Conservation (phyloP, 2,888 invertebrate genomes). For the Orthosia incerta region DNA sequence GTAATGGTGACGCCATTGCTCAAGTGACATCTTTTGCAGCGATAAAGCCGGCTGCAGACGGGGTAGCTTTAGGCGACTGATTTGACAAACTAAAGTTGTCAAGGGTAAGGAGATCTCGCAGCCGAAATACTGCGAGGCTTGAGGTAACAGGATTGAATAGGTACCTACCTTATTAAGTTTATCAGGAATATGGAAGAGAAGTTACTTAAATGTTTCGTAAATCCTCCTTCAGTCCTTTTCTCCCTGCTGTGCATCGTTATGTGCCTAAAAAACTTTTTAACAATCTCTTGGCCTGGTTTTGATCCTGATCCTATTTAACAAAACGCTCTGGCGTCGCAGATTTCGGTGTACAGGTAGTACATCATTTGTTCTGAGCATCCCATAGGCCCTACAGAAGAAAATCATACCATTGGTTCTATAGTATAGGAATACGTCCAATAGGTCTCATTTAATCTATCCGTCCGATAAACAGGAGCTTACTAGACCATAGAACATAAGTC, state of each 20-base stretch:
- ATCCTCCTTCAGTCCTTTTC: too few species aligned
- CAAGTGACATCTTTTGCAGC: constrained; percentile 12
- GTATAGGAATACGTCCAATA: too few species aligned
- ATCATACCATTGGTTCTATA: too few species aligned
- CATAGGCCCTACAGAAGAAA: too few species aligned
- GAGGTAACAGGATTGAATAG: background rate
- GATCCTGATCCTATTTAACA: too few species aligned
- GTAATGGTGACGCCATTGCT: constrained; percentile 31
- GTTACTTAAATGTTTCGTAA: background rate
- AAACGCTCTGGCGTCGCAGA: too few species aligned
- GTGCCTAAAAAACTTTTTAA: too few species aligned
- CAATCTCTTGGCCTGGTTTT: too few species aligned
- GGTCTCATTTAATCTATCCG: background rate
- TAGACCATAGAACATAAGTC: too few species aligned
- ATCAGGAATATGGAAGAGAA: background rate
- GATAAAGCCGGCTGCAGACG: constrained; percentile 16
- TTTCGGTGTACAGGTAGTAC: too few species aligned
- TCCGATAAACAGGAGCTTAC: background rate
- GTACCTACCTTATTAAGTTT: background rate
- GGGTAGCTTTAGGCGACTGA: background rate
- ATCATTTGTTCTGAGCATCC: too few species aligned
- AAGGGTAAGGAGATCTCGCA: background rate
- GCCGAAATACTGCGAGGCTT: background rate
- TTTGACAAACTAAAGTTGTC: background rate
- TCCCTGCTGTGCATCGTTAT: too few species aligned